Percentiles rank a stretch among this genome's conserved stretches.
phyloP scores from a whole-genome alignment of 2,113 vertebrate genomes.

The Petrocephalus zakoni region DNA sequence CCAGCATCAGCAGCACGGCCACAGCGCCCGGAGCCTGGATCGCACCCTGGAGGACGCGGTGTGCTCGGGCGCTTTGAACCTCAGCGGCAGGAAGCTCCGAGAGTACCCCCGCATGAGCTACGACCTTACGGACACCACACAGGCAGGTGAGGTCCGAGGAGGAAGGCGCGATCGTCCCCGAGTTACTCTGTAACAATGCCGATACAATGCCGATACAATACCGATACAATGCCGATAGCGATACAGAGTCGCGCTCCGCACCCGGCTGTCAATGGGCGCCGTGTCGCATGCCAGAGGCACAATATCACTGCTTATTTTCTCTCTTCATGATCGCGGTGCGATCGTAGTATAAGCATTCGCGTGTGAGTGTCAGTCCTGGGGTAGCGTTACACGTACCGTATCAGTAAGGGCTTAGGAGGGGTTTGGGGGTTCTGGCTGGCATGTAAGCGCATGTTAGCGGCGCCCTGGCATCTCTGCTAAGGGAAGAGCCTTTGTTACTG shows the following conservation, averaged over 20 bases:
- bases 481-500: neutral
- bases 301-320: neutral
- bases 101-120: slow-evolving; percentile 83
- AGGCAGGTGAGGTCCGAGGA: slow-evolving; percentile 73
- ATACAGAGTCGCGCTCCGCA: neutral
- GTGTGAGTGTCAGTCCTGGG: neutral
- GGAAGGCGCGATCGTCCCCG: neutral
- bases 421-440: too few relatives aligned
- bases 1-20: slow-evolving; percentile 67
- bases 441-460: neutral
- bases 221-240: too few relatives aligned
- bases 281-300: neutral
- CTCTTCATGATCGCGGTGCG: neutral
- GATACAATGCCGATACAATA: too few relatives aligned
- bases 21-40: slow-evolving; percentile 82
- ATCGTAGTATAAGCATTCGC: neutral
- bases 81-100: slow-evolving; percentile 91
- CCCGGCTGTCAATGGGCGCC: neutral
- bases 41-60: slow-evolving; percentile 88
- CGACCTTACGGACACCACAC: slow-evolving; percentile 88
- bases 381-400: neutral
- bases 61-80: slow-evolving; percentile 82
- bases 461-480: neutral
- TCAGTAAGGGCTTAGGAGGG: neutral
- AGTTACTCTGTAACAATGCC: neutral